Evolutionary conservation across 2,797 vertebrate species (phyloP), one percentile per base, ranked within the genome.

Genomic region (Channallabes apus): DNA sequence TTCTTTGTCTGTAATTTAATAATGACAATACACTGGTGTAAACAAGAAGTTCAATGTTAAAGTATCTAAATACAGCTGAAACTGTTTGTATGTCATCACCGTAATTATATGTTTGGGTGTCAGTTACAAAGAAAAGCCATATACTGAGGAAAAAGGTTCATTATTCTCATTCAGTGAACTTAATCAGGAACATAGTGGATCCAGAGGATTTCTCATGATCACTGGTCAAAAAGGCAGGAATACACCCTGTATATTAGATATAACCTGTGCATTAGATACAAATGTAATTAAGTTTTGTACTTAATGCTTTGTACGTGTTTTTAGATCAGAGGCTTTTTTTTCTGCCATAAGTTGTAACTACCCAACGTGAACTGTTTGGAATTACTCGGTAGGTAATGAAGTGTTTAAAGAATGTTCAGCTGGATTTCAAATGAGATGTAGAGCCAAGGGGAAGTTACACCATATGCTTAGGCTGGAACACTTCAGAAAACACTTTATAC

Each of bases 401-500:
- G 15, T 69, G 38, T 73, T 81, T 41, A 67, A 82, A 81, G 78
- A 64, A 82, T 20, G 56, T 18, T 32, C 51, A 15, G 41, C 41
- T 27, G 58, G 15, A 64, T 56, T 32, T 41, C 20, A n/a, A 86
- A 61, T 82, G 32, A 77, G n/a, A 67, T 76, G 12, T 24, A 17
- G 29, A 69, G 35, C 54, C 35, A 71, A 77, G 27, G 29, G 58
- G 35, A 68, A 58, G 58, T 85, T 35, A 71, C 72, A 67, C 77
- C 83, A 80, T 77, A 68, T 79, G 46, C 35, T 24, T 78, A 22
- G 58, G 81, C 62, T 59, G 73, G 67, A 87, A 69, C 68, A 69
- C 80, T 84, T 80, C 51, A 46, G 62, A 86, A 81, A 86, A 78
- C 83, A 69, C 62, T 83, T 85, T 54, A 61, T n/a, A 15, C 29